These are phyloP conservation scores for Trichosurus vulpecula DNA, from an alignment of 2,797 vertebrate species.

Conservation along the genomic window DNA sequence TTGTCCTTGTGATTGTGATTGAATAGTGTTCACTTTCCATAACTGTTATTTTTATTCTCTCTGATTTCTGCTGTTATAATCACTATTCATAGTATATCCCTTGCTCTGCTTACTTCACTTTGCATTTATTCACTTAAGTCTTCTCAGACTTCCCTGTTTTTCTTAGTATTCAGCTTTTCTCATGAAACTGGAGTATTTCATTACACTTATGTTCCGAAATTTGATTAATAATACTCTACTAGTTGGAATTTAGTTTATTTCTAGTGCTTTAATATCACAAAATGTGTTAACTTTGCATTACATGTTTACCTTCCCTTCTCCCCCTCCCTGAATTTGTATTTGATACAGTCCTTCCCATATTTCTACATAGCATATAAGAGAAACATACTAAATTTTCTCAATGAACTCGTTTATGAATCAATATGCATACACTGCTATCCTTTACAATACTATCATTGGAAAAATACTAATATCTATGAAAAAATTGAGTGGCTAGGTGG, in stretches of 20 bases:
- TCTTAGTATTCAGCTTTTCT: background rate
- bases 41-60: background rate
- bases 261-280: background rate
- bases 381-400: no score
- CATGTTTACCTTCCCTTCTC: background rate
- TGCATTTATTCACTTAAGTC: background rate
- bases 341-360: no score
- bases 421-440: no score
- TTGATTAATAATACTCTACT: background rate
- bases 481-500: no score
- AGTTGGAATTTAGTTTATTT: background rate
- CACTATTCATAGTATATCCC: background rate
- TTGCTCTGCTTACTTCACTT: background rate
- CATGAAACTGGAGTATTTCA: background rate
- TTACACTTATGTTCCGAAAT: background rate
- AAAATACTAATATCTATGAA: no score
- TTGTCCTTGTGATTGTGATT: background rate
- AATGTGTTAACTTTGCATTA: background rate
- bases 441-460: no score
- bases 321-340: no score
- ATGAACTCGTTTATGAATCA: no score
- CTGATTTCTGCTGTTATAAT: background rate
- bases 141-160: background rate
- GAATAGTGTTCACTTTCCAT: background rate
- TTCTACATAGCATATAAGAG: no score